Evolutionary conservation across 2,888 invertebrate species (phyloP), one percentile per base, ranked within the genome.

Genomic region (Phaonia tiefii): DNA sequence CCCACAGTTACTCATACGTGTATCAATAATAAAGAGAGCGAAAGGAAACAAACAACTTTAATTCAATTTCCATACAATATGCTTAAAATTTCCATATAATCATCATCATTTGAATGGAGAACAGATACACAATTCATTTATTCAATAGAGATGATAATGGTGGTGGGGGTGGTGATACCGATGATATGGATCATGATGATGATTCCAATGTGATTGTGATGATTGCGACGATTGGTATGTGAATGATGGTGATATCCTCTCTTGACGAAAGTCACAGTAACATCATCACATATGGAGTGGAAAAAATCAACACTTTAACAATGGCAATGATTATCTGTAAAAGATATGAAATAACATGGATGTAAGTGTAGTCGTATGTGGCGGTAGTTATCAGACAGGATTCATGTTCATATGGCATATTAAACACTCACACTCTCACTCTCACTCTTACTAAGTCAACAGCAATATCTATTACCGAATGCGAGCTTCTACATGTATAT

Each of bases 31-130:
- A 63, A 31, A 31, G 31, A 31, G 31, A 8, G 31, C 20, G 25
- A 63, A 17, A 42, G 63, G 63, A 63, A 63, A 63, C 63, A 63
- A 63, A 72, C 75, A 75, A 75, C 75, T 72, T 74, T 74, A 73
- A 80, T 80, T 77, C 71, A 76, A 80, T 76, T 76, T 69, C 39
- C 65, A 70, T 76, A 70, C 76, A 77, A 70, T 80, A 71, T 73
- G 66, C 58, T 71, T 54, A 39, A 74, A 80, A 74, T 74, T 44
- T 80, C 70, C 25, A 65, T 51, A 77, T 60, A 77, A 80, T 80
- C 73, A 58, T 65, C 58, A 60, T 66, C 63, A 22, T 22, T 2
- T 20, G 31, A 22, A 11, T 20, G 20, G 8, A 51, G 51, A 20
- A 22, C 22, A 51, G n/a, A 22, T 13, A 20, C 60, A 58, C 80